Percentiles rank a stretch among this genome's conserved stretches.
Conservation (phyloP, 2,888 invertebrate species). For the Pelosia muscerda region DNA sequence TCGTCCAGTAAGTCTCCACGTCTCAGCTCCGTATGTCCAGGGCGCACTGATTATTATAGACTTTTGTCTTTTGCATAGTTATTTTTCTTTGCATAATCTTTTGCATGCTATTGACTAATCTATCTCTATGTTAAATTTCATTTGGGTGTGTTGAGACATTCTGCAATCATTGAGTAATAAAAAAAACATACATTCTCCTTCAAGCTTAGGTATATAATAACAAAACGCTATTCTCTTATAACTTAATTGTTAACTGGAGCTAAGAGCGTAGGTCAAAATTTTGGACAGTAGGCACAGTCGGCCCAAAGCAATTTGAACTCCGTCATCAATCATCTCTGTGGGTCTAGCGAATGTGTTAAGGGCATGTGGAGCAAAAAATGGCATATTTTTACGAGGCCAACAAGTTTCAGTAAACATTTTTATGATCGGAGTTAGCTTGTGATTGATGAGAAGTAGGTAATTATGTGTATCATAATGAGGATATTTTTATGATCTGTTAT, state of each 20-base stretch:
- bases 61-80: too few relatives aligned
- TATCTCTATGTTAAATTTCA: too few relatives aligned
- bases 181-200: not conserved
- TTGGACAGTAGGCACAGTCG: conserved; percentile 43
- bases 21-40: too few relatives aligned
- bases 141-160: too few relatives aligned
- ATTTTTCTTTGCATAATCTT: too few relatives aligned
- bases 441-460: conserved; percentile 23
- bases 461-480: conserved; percentile 16
- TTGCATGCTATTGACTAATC: too few relatives aligned
- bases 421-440: conserved; percentile 23
- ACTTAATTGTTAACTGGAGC: conserved; percentile 38
- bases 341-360: conserved; percentile 44
- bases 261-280: conserved; percentile 51
- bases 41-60: too few relatives aligned
- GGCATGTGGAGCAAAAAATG: conserved; percentile 28
- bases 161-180: too few relatives aligned
- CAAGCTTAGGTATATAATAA: not conserved
- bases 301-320: conserved; percentile 47
- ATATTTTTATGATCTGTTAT: not conserved
- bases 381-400: conserved; percentile 9
- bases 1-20: too few relatives aligned
- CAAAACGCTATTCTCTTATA: conserved; percentile 17
- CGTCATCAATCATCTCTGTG: conserved; percentile 59
- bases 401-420: conserved; percentile 19